Evolutionary conservation across 2,113 vertebrate genomes (phyloP).

Genomic region (Notothenia rossii): DNA sequence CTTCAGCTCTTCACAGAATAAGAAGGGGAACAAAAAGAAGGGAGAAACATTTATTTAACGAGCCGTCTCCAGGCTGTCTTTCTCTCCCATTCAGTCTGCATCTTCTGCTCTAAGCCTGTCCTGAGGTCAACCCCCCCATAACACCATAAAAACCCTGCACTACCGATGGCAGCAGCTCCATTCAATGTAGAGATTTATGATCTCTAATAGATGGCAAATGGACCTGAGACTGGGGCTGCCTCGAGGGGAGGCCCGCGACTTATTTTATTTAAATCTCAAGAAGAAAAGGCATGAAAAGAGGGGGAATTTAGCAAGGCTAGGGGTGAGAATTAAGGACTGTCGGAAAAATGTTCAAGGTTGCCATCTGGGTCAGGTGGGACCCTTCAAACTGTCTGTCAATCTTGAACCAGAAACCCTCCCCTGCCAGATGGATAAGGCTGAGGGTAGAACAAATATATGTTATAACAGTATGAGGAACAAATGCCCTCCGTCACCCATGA

Average conservation of each 20-base stretch:
- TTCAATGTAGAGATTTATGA: slow-evolving; percentile 83
- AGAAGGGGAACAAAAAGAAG: slow-evolving; percentile 63
- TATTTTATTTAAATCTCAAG: slow-evolving; percentile 70
- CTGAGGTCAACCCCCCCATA: slow-evolving; percentile 64
- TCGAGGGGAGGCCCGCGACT: slow-evolving; percentile 53
- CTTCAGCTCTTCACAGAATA: slow-evolving; percentile 45
- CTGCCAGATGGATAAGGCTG: slow-evolving; percentile 20
- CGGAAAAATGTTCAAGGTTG: slow-evolving; percentile 74
- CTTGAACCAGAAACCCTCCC: slow-evolving; percentile 18
- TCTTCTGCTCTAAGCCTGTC: slow-evolving; percentile 66
- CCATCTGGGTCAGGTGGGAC: slow-evolving; percentile 72
- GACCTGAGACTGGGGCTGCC: slow-evolving; percentile 56
- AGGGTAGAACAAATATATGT: not conserved
- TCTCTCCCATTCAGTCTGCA: slow-evolving; percentile 68
- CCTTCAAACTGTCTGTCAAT: slow-evolving; percentile 60
- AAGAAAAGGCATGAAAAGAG: slow-evolving; percentile 46
- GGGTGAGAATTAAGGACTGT: slow-evolving; percentile 40
- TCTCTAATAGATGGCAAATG: slow-evolving; percentile 79
- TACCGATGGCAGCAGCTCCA: slow-evolving; percentile 59
- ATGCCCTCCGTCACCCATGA: slow-evolving; percentile 6
- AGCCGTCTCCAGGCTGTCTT: slow-evolving; percentile 62
- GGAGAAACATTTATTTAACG: slow-evolving; percentile 76
- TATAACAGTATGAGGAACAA: slow-evolving; percentile 16
- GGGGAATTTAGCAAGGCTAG: slow-evolving; percentile 22
- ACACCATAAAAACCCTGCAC: slow-evolving; percentile 65